These are phyloP conservation scores for Coccyzus lansbergi DNA, from an alignment of 2,797 vertebrate species.

Conservation along the genomic window DNA sequence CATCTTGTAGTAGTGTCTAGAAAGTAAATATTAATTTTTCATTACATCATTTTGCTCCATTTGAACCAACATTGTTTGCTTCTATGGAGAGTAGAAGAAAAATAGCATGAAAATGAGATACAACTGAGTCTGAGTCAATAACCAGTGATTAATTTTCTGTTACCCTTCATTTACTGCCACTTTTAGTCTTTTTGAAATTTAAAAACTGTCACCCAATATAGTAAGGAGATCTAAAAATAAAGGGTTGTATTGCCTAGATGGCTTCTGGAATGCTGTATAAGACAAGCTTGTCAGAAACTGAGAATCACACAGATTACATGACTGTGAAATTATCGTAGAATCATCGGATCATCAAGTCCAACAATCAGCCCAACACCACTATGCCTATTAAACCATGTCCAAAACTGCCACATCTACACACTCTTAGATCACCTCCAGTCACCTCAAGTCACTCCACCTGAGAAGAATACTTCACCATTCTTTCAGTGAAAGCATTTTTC, in stretches of 20 bases:
- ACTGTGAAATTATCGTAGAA: background rate
- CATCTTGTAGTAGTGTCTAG: background rate
- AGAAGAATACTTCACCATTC: too few relatives aligned
- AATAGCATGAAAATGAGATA: background rate
- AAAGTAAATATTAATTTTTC: background rate
- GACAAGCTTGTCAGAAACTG: background rate
- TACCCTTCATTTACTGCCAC: background rate
- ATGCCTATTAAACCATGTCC: too few relatives aligned
- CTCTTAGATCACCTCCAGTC: too few relatives aligned
- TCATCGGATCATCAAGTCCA: too few relatives aligned
- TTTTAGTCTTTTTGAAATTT: background rate
- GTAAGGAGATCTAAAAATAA: background rate
- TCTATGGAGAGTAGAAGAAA: background rate
- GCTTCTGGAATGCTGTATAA: background rate
- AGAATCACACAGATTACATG: background rate
- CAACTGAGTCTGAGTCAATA: background rate
- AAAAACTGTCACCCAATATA: fast-evolving
- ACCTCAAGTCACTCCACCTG: too few relatives aligned
- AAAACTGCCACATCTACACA: too few relatives aligned
- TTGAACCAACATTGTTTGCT: background rate
- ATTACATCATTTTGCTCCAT: background rate
- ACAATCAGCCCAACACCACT: too few relatives aligned
- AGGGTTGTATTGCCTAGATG: background rate
- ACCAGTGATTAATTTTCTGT: background rate
- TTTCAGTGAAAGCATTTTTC: too few relatives aligned